Conservation (phyloP, 2,797 vertebrate species). For the Chloroceryle amazona region DNA sequence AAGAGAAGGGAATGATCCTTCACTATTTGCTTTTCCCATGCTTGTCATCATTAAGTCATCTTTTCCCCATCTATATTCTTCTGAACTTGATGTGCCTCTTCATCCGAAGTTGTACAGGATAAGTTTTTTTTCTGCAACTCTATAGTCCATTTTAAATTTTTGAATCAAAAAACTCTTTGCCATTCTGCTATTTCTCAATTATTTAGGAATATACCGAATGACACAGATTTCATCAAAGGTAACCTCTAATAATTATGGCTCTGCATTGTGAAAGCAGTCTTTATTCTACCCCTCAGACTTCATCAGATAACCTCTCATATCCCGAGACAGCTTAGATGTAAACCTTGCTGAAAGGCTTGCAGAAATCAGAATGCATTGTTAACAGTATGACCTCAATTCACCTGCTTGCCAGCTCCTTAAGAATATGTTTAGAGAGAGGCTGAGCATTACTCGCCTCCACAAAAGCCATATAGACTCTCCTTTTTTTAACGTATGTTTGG, state of each 20-base stretch:
- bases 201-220: not conserved
- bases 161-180: not conserved
- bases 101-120: not conserved
- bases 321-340: not conserved
- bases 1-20: not conserved
- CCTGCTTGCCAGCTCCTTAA: not conserved
- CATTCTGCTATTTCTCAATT: not conserved
- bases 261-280: not conserved
- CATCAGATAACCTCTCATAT: not conserved
- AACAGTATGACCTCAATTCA: not conserved
- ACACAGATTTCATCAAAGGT: not conserved
- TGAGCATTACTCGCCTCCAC: not conserved
- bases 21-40: not conserved
- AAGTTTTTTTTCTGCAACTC: not conserved
- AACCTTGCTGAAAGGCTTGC: not conserved
- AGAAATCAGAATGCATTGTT: not conserved
- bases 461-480: not conserved
- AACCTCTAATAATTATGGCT: not conserved
- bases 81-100: not conserved
- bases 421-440: not conserved
- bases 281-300: not conserved
- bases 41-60: not conserved
- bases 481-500: not conserved
- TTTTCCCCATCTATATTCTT: not conserved
- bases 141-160: not conserved